phyloP scores from a whole-genome alignment of 2,797 vertebrate genomes.

The Thamnophis elegans region DNA sequence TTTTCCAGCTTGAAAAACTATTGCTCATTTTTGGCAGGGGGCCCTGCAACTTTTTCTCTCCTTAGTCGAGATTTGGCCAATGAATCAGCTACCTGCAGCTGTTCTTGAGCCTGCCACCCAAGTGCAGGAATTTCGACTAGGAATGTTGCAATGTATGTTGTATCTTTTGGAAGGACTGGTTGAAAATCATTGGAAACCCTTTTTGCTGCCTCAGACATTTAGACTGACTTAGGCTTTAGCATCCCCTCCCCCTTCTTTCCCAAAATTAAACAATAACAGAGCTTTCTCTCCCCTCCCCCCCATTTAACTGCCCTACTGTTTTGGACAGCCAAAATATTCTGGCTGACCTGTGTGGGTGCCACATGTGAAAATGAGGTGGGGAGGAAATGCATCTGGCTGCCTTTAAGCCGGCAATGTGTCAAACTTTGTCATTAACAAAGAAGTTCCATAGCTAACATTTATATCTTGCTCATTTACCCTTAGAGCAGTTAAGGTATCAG shows the following conservation, averaged over 20 bases:
- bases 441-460: neutral
- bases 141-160: slow-evolving; percentile 50
- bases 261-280: neutral
- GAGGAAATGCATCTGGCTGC: neutral
- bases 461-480: slow-evolving; percentile 3
- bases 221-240: neutral
- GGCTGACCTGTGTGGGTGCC: slow-evolving; percentile 4
- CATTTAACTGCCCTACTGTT: neutral
- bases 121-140: slow-evolving; percentile 61
- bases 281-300: neutral
- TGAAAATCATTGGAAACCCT: slow-evolving; percentile 29
- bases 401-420: neutral
- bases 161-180: slow-evolving; percentile 37
- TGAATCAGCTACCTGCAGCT: slow-evolving; percentile 72
- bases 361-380: neutral
- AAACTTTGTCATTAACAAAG: slow-evolving; percentile 5
- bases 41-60: slow-evolving; percentile 34
- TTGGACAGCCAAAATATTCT: neutral
- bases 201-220: neutral
- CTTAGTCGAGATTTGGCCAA: slow-evolving; percentile 59
- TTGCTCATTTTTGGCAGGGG: slow-evolving; percentile 59
- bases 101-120: slow-evolving; percentile 67
- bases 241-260: too few relatives aligned
- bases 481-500: neutral
- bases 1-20: slow-evolving; percentile 59